phyloP scores from a whole-genome alignment of 2,888 invertebrate genomes.

The Crossocerus cetratus region DNA sequence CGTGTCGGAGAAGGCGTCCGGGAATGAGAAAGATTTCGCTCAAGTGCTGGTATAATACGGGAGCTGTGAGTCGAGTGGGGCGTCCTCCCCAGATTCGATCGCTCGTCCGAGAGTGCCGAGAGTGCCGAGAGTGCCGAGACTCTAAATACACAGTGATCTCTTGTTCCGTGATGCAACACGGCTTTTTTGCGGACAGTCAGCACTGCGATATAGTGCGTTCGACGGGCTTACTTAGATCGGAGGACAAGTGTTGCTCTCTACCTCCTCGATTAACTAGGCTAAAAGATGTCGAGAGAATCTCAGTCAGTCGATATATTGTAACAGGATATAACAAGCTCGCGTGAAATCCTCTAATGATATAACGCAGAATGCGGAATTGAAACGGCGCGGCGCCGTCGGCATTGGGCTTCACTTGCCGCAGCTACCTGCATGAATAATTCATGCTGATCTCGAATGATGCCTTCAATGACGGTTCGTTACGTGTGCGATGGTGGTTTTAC shows the following conservation, averaged over 20 bases:
- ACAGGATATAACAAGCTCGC: not conserved
- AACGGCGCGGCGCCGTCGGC: not conserved
- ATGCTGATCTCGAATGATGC: not conserved
- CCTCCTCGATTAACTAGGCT: not conserved
- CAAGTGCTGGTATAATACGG: no score
- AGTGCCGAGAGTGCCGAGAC: slow-evolving; percentile 12
- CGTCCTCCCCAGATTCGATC: not conserved
- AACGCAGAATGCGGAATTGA: slow-evolving; percentile 5
- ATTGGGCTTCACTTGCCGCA: not conserved
- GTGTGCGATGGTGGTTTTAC: not conserved
- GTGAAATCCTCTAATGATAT: not conserved
- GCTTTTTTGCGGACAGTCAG: slow-evolving; percentile 12
- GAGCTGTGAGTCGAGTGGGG: no score
- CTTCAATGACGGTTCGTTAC: not conserved
- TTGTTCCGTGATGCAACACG: slow-evolving; percentile 30
- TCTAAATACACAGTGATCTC: slow-evolving; percentile 24
- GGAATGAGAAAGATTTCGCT: no score
- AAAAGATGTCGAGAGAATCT: not conserved
- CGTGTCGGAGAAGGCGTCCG: no score
- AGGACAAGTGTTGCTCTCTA: not conserved
- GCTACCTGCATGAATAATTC: not conserved
- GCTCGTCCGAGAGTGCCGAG: slow-evolving; percentile 9
- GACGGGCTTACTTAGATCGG: not conserved
- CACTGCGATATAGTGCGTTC: not conserved
- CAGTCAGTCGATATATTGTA: not conserved